Evolutionary conservation across 2,888 invertebrate species (phyloP).

Genomic region (Nymphalis c-album): DNA sequence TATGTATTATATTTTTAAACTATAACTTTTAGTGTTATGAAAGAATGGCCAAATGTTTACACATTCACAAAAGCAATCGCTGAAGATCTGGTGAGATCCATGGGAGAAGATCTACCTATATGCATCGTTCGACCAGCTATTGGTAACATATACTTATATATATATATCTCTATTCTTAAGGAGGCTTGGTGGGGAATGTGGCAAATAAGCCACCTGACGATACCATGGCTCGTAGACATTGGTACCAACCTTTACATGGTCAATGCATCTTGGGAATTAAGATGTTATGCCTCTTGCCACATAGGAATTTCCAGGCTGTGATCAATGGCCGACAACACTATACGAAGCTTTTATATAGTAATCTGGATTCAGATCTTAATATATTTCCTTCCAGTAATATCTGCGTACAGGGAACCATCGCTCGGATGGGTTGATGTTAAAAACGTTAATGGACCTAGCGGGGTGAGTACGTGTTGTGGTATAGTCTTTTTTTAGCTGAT

Average conservation of each 20-base stretch:
- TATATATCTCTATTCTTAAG: too few species aligned
- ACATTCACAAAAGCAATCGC: slow-evolving; percentile 9
- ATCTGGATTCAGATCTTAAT: too few species aligned
- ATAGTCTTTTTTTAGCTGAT: neutral
- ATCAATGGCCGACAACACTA: too few species aligned
- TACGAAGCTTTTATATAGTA: neutral
- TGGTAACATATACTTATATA: slow-evolving; percentile 6
- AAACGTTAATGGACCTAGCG: slow-evolving; percentile 11
- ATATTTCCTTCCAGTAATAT: slow-evolving; percentile 4
- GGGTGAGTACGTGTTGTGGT: neutral
- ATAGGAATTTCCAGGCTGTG: too few species aligned
- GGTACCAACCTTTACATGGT: too few species aligned
- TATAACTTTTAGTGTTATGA: neutral
- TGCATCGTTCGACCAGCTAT: slow-evolving; percentile 19
- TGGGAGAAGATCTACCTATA: slow-evolving; percentile 2
- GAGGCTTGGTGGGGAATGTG: too few species aligned
- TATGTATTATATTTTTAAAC: too few species aligned
- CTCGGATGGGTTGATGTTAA: slow-evolving; percentile 14
- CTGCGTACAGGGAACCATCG: slow-evolving; percentile 5
- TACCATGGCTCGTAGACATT: too few species aligned
- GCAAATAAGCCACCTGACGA: too few species aligned
- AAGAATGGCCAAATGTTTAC: slow-evolving; percentile 16
- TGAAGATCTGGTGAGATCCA: slow-evolving; percentile 3
- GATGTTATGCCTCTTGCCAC: too few species aligned
- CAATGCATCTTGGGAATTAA: too few species aligned